Conservation (phyloP, 2,113 vertebrate genomes). For the Lasiurus borealis region DNA sequence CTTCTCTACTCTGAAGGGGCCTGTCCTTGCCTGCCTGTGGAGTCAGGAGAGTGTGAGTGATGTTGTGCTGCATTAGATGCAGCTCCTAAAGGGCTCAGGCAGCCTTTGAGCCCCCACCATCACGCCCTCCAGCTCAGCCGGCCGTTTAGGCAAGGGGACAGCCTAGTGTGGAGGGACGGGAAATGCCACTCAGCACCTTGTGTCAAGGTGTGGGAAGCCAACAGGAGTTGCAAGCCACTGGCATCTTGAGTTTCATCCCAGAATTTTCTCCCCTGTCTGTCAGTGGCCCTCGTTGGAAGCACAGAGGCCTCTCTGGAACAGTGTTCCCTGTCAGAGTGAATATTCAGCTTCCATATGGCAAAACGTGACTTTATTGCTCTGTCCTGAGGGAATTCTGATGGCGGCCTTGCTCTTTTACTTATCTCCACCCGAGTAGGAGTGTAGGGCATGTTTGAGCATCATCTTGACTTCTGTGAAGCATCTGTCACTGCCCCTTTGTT, state of each 20-base stretch:
- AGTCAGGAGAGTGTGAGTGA: neutral
- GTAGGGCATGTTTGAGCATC: rapidly evolving
- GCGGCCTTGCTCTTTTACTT: neutral
- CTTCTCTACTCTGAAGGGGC: neutral
- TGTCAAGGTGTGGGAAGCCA: no score
- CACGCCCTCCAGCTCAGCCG: neutral
- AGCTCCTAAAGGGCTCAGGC: neutral
- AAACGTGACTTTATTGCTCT: rapidly evolving
- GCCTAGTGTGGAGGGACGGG: neutral
- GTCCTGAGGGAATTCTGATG: neutral
- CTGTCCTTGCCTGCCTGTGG: neutral
- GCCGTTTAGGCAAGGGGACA: neutral
- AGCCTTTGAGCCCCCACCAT: neutral
- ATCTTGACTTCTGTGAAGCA: neutral
- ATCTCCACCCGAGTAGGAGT: no score
- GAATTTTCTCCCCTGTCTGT: neutral
- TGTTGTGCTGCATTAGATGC: neutral
- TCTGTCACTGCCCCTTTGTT: neutral
- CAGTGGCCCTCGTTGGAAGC: neutral
- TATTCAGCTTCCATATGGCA: rapidly evolving
- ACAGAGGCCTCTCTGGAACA: neutral
- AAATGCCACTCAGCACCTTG: neutral
- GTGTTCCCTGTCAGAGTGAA: neutral
- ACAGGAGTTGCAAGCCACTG: neutral
- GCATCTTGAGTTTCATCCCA: neutral